A percentile compares a stretch with the other conserved stretches of the same genome.
These are phyloP conservation scores for Syngnathus acus DNA, from an alignment of 2,797 vertebrate genomes.

Conservation along the genomic window DNA sequence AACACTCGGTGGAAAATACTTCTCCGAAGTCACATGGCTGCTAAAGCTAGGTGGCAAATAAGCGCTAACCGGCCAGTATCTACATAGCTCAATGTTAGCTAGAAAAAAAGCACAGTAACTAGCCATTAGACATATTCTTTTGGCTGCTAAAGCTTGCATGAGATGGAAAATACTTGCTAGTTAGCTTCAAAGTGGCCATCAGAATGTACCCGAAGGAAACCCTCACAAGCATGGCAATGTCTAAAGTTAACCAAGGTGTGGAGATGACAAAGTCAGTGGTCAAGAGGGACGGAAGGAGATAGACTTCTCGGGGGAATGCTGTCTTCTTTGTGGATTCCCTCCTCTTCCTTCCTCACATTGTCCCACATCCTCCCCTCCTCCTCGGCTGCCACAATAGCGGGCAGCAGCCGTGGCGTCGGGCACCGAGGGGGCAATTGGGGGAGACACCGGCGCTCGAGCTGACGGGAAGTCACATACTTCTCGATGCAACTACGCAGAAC, in stretches of 20 bases:
- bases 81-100: too few relatives aligned
- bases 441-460: background rate
- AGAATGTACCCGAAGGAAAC: too few relatives aligned
- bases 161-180: background rate
- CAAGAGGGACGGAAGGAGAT: background rate
- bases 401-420: background rate
- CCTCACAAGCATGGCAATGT: background rate
- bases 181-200: background rate
- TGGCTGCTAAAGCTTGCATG: background rate
- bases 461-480: background rate
- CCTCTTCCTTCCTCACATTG: conserved; percentile 3
- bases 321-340: conserved; percentile 6
- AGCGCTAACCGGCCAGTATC: too few relatives aligned
- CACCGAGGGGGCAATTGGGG: background rate
- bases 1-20: too few relatives aligned
- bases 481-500: background rate
- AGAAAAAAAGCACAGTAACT: background rate
- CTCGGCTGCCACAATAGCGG: background rate
- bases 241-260: background rate
- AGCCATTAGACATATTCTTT: background rate
- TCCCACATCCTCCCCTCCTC: background rate
- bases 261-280: background rate
- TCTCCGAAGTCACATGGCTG: too few relatives aligned
- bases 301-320: background rate
- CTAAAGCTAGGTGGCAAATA: too few relatives aligned